These are phyloP conservation scores for Hyaena hyaena DNA, from an alignment of 2,113 vertebrate genomes.

Conservation along the genomic window DNA sequence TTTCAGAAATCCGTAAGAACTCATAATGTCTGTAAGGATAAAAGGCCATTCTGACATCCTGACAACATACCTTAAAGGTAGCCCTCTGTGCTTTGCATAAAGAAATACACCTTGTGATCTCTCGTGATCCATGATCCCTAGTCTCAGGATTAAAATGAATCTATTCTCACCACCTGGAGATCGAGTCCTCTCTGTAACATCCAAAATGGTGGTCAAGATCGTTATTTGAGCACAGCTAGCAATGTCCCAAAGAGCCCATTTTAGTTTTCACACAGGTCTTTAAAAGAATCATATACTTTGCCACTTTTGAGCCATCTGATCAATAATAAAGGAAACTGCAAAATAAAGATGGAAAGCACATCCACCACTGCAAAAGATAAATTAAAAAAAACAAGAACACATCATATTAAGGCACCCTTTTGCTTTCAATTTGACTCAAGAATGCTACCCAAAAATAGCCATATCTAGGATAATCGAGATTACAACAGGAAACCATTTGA, in stretches of 20 bases:
- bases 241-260: neutral
- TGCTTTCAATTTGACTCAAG: conserved; percentile 54
- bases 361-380: neutral
- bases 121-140: neutral
- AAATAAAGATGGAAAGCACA: conserved; percentile 44
- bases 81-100: neutral
- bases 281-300: neutral
- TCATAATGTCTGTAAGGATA: neutral
- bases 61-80: neutral
- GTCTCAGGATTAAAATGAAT: neutral
- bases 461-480: conserved; percentile 52
- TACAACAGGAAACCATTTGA: conserved; percentile 62
- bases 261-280: neutral
- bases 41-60: neutral
- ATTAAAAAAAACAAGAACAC: conserved; percentile 56
- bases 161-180: neutral
- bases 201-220: neutral
- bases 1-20: neutral
- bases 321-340: conserved; percentile 41
- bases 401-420: conserved; percentile 48
- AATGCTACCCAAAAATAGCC: conserved; percentile 8
- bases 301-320: conserved; percentile 13
- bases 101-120: neutral
- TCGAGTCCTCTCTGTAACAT: neutral
- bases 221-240: neutral